These are phyloP conservation scores for Autographa pulchrina DNA, from an alignment of 2,888 invertebrate species.

Conservation along the genomic window DNA sequence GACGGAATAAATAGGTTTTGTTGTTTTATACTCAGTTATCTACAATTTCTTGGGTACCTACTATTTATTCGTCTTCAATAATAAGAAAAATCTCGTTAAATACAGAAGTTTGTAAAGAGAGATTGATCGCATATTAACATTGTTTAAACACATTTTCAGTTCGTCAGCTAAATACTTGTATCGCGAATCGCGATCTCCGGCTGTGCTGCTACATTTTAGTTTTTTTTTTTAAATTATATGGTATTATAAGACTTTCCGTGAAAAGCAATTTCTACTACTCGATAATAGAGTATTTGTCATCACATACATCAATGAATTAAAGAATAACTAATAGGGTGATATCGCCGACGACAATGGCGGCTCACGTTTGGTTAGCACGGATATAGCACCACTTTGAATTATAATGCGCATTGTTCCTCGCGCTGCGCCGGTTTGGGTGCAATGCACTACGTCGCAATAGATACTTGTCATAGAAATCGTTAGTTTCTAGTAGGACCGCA, in stretches of 20 bases:
- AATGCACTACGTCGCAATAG: constrained; percentile 85
- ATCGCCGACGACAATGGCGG: constrained; percentile 72
- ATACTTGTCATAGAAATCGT: constrained; percentile 86
- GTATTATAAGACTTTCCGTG: neutral
- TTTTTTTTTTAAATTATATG: too few relatives aligned
- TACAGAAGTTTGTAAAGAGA: too few relatives aligned
- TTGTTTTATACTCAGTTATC: too few relatives aligned
- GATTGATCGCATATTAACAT: too few relatives aligned
- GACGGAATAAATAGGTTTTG: too few relatives aligned
- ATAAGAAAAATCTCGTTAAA: too few relatives aligned
- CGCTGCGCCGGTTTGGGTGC: constrained; percentile 81
- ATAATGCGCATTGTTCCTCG: constrained; percentile 88
- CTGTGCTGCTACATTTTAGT: too few relatives aligned
- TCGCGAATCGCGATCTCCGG: too few relatives aligned
- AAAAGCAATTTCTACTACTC: neutral
- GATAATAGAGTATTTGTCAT: constrained; percentile 27
- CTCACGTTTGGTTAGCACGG: constrained; percentile 84
- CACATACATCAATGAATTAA: constrained; percentile 56
- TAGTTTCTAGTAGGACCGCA: constrained; percentile 76
- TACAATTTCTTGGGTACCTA: too few relatives aligned
- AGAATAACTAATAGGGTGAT: constrained; percentile 63
- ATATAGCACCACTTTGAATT: constrained; percentile 87
- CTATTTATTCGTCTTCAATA: too few relatives aligned
- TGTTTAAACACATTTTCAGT: too few relatives aligned
- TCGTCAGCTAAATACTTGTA: too few relatives aligned